Conservation (phyloP, 2,797 vertebrate species). For the Danio albolineatus region DNA sequence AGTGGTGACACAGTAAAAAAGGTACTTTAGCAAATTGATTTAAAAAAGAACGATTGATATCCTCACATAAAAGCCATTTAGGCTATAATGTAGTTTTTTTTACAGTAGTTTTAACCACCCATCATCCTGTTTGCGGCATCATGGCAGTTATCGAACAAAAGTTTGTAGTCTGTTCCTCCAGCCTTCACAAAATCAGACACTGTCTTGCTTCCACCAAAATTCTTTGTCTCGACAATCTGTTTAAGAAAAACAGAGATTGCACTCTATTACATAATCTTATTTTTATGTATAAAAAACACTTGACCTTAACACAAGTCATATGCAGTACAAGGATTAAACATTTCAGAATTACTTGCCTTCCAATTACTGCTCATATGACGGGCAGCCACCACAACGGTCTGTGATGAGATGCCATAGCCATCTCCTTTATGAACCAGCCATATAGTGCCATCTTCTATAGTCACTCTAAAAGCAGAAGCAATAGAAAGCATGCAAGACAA, state of each 20-base stretch:
- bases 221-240: conserved; percentile 62
- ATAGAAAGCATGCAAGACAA: not conserved
- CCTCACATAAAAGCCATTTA: not conserved
- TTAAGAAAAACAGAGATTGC: not conserved
- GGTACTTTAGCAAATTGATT: not conserved
- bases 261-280: no score
- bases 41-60: not conserved
- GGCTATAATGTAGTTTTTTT: not conserved
- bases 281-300: not conserved
- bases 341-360: conserved; percentile 57
- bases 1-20: not conserved
- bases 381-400: conserved; percentile 70
- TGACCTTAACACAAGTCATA: not conserved
- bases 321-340: not conserved
- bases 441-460: conserved; percentile 55
- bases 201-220: conserved; percentile 62
- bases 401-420: conserved; percentile 55
- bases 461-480: conserved; percentile 65
- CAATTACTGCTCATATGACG: conserved; percentile 67
- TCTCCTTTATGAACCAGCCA: conserved; percentile 74
- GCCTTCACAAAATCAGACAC: conserved; percentile 65
- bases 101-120: conserved; percentile 17
- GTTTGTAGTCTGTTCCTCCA: conserved; percentile 64
- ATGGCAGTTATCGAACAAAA: conserved; percentile 68
- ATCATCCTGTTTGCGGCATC: conserved; percentile 64